Evolutionary conservation across 2,113 vertebrate species (phyloP).

Genomic region (Lophura nycthemera): DNA sequence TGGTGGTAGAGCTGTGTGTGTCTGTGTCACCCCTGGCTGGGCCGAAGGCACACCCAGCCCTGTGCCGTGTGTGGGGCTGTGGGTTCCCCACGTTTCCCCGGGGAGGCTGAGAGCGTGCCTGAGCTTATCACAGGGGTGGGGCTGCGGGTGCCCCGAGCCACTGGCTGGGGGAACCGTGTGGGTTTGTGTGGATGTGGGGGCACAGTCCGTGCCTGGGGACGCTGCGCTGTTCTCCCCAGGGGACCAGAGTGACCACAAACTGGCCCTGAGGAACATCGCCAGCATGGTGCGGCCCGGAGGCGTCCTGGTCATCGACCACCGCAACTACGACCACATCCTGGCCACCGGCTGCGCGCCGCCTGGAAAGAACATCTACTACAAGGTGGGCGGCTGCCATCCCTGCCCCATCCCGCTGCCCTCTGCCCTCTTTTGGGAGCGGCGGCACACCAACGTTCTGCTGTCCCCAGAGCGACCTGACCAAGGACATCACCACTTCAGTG

Average conservation of each 20-base stretch:
- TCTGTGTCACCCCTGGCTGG: neutral
- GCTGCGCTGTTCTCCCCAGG: conserved; percentile 69
- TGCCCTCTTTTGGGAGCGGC: neutral
- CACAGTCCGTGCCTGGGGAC: neutral
- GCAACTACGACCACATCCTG: conserved; percentile 97
- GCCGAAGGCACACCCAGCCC: neutral
- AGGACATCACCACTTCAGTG: conserved; percentile 94
- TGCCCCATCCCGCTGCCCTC: neutral
- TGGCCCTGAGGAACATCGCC: conserved; percentile 93
- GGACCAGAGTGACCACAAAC: conserved; percentile 93
- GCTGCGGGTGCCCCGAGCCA: neutral
- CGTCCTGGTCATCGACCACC: conserved; percentile 93
- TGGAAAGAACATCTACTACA: conserved; percentile 98
- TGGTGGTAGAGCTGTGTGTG: neutral
- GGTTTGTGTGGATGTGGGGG: neutral
- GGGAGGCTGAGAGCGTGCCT: neutral
- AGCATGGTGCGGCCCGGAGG: conserved; percentile 93
- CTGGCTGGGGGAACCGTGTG: neutral
- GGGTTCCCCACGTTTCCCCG: accelerated
- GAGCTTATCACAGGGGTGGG: neutral
- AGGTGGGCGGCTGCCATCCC: conserved; percentile 77
- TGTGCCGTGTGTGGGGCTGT: neutral
- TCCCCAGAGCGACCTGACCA: conserved; percentile 91
- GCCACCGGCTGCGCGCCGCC: conserved; percentile 88
- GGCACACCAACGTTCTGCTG: neutral